phyloP scores from a whole-genome alignment of 2,797 vertebrate genomes.

The Lagocephalus sceleratus region DNA sequence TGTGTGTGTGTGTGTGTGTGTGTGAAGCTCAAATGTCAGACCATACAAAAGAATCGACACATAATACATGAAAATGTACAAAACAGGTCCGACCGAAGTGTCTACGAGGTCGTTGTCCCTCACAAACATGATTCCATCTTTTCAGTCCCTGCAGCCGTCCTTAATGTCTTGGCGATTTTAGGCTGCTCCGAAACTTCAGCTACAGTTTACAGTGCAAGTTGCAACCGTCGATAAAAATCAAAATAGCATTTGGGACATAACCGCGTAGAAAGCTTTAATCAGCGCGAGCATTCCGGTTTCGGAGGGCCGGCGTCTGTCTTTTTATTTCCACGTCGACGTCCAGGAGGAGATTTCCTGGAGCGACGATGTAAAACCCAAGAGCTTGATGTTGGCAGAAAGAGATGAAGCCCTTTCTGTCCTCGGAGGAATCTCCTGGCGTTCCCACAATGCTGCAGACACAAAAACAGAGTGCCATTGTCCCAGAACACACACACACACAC shows the following conservation, averaged over 20 bases:
- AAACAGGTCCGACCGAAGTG: background rate
- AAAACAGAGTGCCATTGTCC: constrained; percentile 56
- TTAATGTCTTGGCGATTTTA: too few species aligned
- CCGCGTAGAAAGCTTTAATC: too few species aligned
- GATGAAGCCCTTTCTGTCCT: constrained; percentile 32
- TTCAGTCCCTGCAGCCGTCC: too few species aligned
- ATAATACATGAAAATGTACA: background rate
- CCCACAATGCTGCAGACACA: constrained; percentile 42
- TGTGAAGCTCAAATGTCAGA: constrained; percentile 13
- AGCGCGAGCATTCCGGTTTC: too few species aligned
- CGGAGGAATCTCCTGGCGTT: constrained; percentile 54
- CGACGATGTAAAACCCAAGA: too few species aligned
- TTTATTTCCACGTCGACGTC: too few species aligned
- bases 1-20: constrained; percentile 1
- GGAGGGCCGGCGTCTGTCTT: too few species aligned
- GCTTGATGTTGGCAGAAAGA: constrained; percentile 24
- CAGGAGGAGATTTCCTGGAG: too few species aligned
- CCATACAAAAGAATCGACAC: constrained; percentile 18
- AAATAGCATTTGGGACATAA: too few species aligned
- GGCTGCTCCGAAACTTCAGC: too few species aligned
- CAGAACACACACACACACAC: constrained; percentile 14
- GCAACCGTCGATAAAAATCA: too few species aligned
- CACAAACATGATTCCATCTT: background rate
- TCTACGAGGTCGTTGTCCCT: background rate
- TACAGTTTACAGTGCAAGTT: too few species aligned